Base-by-base conservation (phyloP, 1,140 invertebrate genomes). In the Telenomus remus region DNA sequence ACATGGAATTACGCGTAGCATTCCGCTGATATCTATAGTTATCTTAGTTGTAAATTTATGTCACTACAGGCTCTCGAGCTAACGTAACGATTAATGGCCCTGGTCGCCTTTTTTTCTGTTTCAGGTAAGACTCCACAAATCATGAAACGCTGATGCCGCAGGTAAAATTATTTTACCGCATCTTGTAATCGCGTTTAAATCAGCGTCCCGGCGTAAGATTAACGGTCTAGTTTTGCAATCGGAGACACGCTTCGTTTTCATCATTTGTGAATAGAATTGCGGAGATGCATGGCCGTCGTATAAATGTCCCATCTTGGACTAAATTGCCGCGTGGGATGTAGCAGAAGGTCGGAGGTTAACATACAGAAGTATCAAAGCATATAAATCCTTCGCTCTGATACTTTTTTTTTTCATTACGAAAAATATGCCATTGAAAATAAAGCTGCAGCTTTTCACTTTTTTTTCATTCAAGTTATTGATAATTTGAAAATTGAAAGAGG, bases 101-200 rank as follows among this genome's bases (percentile, higher is more conserved):
- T 8, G 49, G 37, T 55, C 33, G 16, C 10, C 61, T 66, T 39
- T n/a, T 73, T 73, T 78, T 78, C 54, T 78, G 75, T 78, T 78
- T 72, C 75, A 78, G 75, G 75, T 78, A 73, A 78, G 69, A 69
- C 59, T 73, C 69, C 69, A 78, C 68, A 78, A 69, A 69, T 78
- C 69, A 73, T 71, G 69, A 68, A 63, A 72, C 49, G 65, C 7
- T 76, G 65, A 50, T 56, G 66, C 49, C 55, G 54, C 50, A 63
- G 73, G 74, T 72, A 78, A 73, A 59, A 65, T 73, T 69, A 73
- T 78, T 78, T 72, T 72, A 69, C 64, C 56, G 60, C 76, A 73
- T 69, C 70, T 69, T 65, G 76, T 78, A 78, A 78, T 73, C 76
- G 76, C 69, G 61, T 73, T 73, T 68, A 65, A 73, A 70, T 70